Base-by-base conservation (phyloP, 2,888 invertebrate genomes). In the Cryptophagus acutangulus region DNA sequence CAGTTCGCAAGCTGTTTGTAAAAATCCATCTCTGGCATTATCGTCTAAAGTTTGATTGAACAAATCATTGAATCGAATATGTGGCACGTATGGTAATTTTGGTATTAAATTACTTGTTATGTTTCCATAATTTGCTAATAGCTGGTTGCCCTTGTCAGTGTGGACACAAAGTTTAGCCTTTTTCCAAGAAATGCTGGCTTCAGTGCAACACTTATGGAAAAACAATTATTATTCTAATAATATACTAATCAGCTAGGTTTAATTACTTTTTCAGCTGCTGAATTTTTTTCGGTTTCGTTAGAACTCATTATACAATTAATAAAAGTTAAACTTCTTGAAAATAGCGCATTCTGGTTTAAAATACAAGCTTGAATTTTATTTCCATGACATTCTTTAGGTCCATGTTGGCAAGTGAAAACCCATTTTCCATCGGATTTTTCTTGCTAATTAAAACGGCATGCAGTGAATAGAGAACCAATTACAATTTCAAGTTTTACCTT, bases 321-420 rank as follows among this genome's bases (percentile, higher is more conserved):
- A 10, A 29, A 29, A 5, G 9, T 29, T 5, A 29, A 5, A 9
- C n/a, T 29, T 29, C 4, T 36, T 49, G 17, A 9, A 10, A 10
- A 5, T 5, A 9, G 49, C 29, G 46, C 37, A 37, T 68, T 9
- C 12, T 9, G 6, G 29, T 5, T 12, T 5, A 10, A 5, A 5
- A 64, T 72, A 44, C 75, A 75, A 1, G 73, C 69, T 49, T 74
- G 74, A 2, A 70, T 64, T 48, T 65, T 67, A 55, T 76, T 76
- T 8, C 73, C 74, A 1, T 51, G 48, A 50, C 75, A 76, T 57
- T 76, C 75, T 1, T 49, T 40, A 1, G 57, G 38, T 1, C 75
- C 74, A 45, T 75, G 75, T 47, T 75, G 75, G 46, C 75, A 75
- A 0, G 4, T 14, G 28, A 49, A 49, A 20, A 20, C 10, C 49